Conservation (phyloP, 1,140 invertebrate species). For the Halesus radiatus region DNA sequence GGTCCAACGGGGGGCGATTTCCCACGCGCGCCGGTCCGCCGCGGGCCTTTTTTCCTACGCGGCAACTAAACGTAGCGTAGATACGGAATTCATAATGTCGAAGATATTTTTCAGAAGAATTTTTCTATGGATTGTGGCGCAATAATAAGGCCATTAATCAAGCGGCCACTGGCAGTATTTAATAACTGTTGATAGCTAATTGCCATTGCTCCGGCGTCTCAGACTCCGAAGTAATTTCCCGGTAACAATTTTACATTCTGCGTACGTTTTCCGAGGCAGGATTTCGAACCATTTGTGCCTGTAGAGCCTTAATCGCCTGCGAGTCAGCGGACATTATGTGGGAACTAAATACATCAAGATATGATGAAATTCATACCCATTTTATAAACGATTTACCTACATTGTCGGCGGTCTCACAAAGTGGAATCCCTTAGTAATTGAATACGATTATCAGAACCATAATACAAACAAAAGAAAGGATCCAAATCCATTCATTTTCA, state of each 20-base stretch:
- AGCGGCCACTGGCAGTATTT: constrained; percentile 50
- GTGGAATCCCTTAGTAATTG: too few relatives aligned
- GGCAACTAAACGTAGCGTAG: constrained; percentile 35
- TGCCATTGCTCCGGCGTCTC: constrained; percentile 36
- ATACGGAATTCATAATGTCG: constrained; percentile 53
- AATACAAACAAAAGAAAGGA: too few relatives aligned
- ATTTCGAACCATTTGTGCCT: constrained; percentile 12
- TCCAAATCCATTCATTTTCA: too few relatives aligned
- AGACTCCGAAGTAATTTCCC: not conserved
- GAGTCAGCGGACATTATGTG: constrained; percentile 11
- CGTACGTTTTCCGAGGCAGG: constrained; percentile 10
- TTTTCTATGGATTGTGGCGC: constrained; percentile 51
- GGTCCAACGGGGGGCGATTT: constrained; percentile 39
- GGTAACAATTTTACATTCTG: constrained; percentile 18
- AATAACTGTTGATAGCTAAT: constrained; percentile 56
- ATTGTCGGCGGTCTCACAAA: not conserved
- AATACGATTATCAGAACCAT: too few relatives aligned
- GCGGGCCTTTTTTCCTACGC: constrained; percentile 24
- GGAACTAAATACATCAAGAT: constrained; percentile 18
- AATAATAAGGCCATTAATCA: constrained; percentile 58
- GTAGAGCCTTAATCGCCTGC: not conserved
- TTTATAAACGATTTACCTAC: not conserved
- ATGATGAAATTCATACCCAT: constrained; percentile 4
- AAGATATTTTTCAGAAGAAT: constrained; percentile 57
- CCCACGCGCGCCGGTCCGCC: constrained; percentile 51